Base-by-base conservation (phyloP, 1,140 invertebrate genomes). In the Chrysoperla carnea region DNA sequence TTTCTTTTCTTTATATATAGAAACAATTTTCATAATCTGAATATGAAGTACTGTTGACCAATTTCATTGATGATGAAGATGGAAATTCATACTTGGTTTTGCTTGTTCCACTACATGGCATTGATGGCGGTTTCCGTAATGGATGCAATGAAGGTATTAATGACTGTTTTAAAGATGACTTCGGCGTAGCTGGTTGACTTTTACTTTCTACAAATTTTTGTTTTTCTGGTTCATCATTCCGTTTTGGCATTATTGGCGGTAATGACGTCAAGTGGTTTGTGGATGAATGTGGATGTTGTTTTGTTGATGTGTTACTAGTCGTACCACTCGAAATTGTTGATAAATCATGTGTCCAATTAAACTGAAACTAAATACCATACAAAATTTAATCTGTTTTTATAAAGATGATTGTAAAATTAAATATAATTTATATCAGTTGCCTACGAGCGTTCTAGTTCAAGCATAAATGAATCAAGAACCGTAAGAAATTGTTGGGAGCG, bases 1-100 rank as follows among this genome's bases (percentile, higher is more conserved):
- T 23, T 23, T 3, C 2, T 23, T 23, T 23, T 3, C 2, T 23
- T 61, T 55, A 74, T 52, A 74, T 74, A 48, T 71, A 74, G 46
- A 74, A 64, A 54, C 72, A 74, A 57, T 74, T 73, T 52, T 74
- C 70, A 50, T 74, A 72, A 46, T 72, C 67, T 14, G 66, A 63
- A 49, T 72, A 72, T 6, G 62, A 58, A 44, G 56, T 50, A 41
- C 50, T 60, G 29, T 42, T 51, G 40, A 50, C 45, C 33, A 35
- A 58, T 56, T n/a, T 57, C 52, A 23, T 59, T 41, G 27, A 56
- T 51, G 37, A 65, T 46, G 45, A 63, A 61, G 47, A 36, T 39
- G 41, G 28, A n/a, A 38, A 37, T 43, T 42, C 17, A 29, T 12
- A 38, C 36, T 46, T 28, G 17, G 46, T 50, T 29, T 48, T 49